Evolutionary conservation across 2,113 vertebrate genomes (phyloP).

Genomic region (Propithecus coquereli): DNA sequence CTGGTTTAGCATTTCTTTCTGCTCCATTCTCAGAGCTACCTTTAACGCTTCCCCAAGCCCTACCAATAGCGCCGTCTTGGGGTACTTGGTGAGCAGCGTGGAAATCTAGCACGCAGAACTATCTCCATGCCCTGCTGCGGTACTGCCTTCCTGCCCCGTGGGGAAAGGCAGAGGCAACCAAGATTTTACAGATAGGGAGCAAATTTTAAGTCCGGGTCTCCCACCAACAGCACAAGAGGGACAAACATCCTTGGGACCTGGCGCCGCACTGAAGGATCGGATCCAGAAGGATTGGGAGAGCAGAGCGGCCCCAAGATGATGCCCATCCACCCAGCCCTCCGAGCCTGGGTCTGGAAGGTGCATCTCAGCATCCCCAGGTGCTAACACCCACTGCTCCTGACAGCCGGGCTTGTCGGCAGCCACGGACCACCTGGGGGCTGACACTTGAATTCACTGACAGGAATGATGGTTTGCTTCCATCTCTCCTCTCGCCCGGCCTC

Average conservation of each 20-base stretch:
- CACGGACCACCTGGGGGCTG: conserved; percentile 30
- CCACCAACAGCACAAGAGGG: not conserved
- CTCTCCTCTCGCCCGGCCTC: not conserved
- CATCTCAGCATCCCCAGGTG: not conserved
- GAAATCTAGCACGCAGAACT: not conserved
- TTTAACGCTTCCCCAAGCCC: not conserved
- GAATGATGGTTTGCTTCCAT: not conserved
- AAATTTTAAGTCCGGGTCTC: not conserved
- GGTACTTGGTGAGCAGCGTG: not conserved
- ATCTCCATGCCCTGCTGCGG: not conserved
- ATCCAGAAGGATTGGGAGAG: not conserved
- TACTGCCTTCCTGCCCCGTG: not conserved
- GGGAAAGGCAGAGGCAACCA: not conserved
- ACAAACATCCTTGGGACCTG: not conserved
- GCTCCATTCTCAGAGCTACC: not conserved
- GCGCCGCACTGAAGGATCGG: not conserved
- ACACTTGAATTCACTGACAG: conserved; percentile 38
- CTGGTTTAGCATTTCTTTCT: too few species aligned
- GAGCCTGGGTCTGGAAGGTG: not conserved
- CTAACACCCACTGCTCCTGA: not conserved
- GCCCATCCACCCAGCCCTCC: not conserved
- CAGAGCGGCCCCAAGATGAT: not conserved
- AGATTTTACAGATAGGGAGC: not conserved
- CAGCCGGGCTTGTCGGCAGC: conserved; percentile 32
- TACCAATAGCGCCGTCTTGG: not conserved